Percentiles rank a stretch among this genome's conserved stretches.
Conservation (phyloP, 2,113 vertebrate genomes). For the Eira barbara region DNA sequence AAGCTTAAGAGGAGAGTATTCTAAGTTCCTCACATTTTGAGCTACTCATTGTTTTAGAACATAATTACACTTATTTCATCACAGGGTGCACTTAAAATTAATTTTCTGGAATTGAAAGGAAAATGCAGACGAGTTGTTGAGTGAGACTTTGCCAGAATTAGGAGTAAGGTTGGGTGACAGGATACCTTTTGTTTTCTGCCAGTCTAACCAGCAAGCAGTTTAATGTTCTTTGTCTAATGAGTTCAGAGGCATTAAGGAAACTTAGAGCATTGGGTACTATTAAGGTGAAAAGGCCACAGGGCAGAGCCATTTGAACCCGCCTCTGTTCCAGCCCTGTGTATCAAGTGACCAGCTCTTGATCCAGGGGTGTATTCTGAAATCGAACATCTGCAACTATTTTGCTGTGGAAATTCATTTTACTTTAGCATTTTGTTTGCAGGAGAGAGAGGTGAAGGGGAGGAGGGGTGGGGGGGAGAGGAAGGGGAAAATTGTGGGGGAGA, state of each 20-base stretch:
- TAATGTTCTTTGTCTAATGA: constrained; percentile 60
- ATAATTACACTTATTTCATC: not conserved
- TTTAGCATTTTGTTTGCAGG: not conserved
- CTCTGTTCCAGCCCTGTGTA: constrained; percentile 53
- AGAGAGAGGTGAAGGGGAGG: not conserved
- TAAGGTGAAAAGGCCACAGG: constrained; percentile 39
- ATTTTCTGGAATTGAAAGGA: constrained; percentile 9
- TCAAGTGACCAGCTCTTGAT: constrained; percentile 59
- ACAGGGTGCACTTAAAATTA: not conserved
- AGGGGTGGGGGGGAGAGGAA: not conserved
- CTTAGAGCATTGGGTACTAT: not conserved
- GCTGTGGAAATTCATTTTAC: constrained; percentile 55
- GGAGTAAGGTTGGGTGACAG: not conserved
- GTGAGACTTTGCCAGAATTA: not conserved
- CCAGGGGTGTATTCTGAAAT: not conserved
- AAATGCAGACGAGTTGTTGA: not conserved
- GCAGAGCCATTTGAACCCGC: constrained; percentile 36
- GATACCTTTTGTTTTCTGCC: constrained; percentile 9
- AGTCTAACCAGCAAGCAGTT: not conserved
- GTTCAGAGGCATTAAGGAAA: constrained; percentile 34
- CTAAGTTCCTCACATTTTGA: not conserved
- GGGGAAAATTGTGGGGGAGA: not conserved
- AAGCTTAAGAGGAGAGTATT: not conserved
- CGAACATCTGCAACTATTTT: constrained; percentile 74
- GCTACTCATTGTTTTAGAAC: not conserved